Base-by-base conservation (phyloP, 2,797 vertebrate genomes). In the Lepidocolaptes lacrymiger region DNA sequence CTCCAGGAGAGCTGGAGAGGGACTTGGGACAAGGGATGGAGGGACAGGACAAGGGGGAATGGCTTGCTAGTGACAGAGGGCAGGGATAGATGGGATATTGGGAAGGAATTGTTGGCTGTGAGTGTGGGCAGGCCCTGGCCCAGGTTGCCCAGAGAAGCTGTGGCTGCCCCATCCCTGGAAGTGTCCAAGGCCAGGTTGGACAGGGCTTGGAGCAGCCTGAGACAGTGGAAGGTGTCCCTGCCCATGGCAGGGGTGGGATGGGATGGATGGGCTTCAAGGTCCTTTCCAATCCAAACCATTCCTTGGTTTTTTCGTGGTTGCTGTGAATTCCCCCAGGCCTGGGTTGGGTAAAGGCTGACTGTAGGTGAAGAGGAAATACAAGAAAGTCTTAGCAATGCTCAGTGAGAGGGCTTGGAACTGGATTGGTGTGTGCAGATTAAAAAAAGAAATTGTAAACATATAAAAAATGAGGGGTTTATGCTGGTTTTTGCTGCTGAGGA, bases 101-200 rank as follows among this genome's bases (percentile, higher is more conserved):
- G 30, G 62, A 1, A 23, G 34, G 7, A 75, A 68, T 48, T 54
- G 0, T 0, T 46, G 0, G 0, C 3, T 61, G 5, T 0, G 54
- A 67, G 39, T 54, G 22, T 4, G 30, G 14, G 0, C 0, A 81
- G 34, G 18, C 14, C 14, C 34, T 68, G 69, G 69, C 28, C 2
- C 12, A 32, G 51, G 5, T 0, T 48, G 14, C 1, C 20, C 56
- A 71, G 74, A 55, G 41, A 3, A 58, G 67, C 52, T 51, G 44
- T 8, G 62, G 54, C 41, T 75, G 62, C 15, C 48, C 54, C 62
- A 62, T 75, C 62, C 55, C 63, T 55, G 71, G 30, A 0, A 75
- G 48, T 75, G 71, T 0, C 13, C 41, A 3, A 55, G 55, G 55
- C 21, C 54, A 27, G 54, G 10, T 0, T 61, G 69, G 54, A 48